A percentile compares a stretch with the other conserved stretches of the same genome.
phyloP scores from a whole-genome alignment of 37 sponge, comb jelly and placozoan genomes.

The Lycopodina hypogea region DNA sequence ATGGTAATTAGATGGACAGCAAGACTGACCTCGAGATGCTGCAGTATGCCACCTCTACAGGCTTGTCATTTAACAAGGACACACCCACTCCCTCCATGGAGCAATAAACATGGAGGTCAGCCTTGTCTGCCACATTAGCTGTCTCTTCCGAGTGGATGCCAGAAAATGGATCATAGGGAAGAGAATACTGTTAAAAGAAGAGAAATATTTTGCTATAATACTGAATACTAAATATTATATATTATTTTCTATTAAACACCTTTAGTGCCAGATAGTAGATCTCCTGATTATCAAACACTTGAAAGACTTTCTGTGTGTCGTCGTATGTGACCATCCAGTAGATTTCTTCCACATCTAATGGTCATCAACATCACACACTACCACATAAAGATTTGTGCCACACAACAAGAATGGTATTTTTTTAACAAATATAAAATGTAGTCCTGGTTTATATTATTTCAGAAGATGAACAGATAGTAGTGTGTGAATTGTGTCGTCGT shows the following conservation, averaged over 20 bases:
- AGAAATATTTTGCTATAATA: background rate
- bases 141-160: background rate
- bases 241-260: background rate
- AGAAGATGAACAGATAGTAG: too few relatives aligned
- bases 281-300: background rate
- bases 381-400: too few relatives aligned
- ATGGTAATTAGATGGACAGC: background rate
- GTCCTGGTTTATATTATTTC: too few relatives aligned
- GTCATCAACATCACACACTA: background rate
- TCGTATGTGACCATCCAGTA: conserved; percentile 22
- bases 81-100: conserved; percentile 29
- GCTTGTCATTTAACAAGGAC: conserved; percentile 7
- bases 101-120: conserved; percentile 13
- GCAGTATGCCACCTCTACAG: conserved; percentile 15
- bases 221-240: too few relatives aligned
- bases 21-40: background rate
- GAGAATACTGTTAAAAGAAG: background rate
- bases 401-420: too few relatives aligned
- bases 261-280: background rate
- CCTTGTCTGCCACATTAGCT: background rate
- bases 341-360: background rate
- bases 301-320: conserved; percentile 15
- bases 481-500: too few relatives aligned
- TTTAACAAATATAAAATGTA: too few relatives aligned
- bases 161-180: background rate